Evolutionary conservation across 35 echinoderm and acorn worm species (phyloP), one percentile per base, ranked within the genome.

Genomic region (Ophioderma brevispina): DNA sequence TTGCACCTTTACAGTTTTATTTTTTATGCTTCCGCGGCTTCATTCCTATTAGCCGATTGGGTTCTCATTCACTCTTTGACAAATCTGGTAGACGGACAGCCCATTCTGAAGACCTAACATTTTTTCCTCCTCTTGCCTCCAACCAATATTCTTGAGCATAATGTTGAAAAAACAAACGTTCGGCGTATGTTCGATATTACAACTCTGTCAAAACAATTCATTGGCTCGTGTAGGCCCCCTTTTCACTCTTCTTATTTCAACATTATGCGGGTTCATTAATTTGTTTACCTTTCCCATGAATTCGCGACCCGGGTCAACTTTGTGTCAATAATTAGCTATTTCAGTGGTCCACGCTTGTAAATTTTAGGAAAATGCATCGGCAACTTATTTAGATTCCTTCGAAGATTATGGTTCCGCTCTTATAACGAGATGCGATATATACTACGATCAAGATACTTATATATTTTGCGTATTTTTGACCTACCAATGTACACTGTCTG

Each of bases 101-200:
- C 41, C 59, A 70, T 70, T 70, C 59, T 18, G 2, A 4, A 70
- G n/a, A n/a, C n/a, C n/a, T n/a, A n/a, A n/a, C n/a, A n/a, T n/a
- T 4, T 17, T 46, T 46, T 4, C 41, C 41, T 17, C 41, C 4
- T 17, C 17, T 8, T 23, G 1, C 18, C 81, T 33, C 23, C 38
- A 32, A 83, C 39, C 41, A 39, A 46, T 46, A 86, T 46, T 36
- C 76, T 35, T 64, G 46, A 0, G 59, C n/a, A 31, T 86, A 86
- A 31, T 86, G n/a, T 18, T 86, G 59, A 33, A 31, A 31, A 76
- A 76, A 86, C 3, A 86, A 38, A 13, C n/a, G n/a, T n/a, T n/a
- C 30, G 2, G 84, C 84, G 15, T 75, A 50, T 23, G 84, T 86
- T 0, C 50, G 31, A 40, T n/a, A n/a, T n/a, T n/a, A n/a, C n/a